Percentiles rank a stretch among this genome's conserved stretches.
Evolutionary conservation across 2,888 invertebrate genomes (phyloP).

Genomic region (Drosophila putrida): DNA sequence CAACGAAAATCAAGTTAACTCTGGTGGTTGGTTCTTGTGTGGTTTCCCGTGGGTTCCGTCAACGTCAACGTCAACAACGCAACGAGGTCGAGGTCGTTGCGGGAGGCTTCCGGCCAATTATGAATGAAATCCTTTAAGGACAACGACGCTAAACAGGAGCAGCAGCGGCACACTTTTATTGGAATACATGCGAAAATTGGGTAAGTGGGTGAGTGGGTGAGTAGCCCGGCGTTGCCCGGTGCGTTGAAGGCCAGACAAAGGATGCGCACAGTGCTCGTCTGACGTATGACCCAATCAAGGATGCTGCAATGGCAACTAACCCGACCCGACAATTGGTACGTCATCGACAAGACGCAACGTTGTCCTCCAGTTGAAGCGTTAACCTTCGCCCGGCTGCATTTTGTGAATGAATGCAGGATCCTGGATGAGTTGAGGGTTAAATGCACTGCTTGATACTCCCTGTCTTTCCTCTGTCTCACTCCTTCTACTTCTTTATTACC

Average conservation of each 20-base stretch:
- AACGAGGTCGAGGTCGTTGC: constrained; percentile 66
- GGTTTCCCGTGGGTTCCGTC: constrained; percentile 56
- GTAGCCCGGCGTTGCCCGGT: constrained; percentile 25
- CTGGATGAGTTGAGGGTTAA: constrained; percentile 6
- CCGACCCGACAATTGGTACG: constrained; percentile 42
- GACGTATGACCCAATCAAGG: constrained; percentile 69
- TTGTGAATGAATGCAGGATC: constrained; percentile 17
- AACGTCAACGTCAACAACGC: constrained; percentile 4
- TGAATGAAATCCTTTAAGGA: constrained; percentile 71
- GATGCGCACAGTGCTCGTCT: constrained; percentile 38
- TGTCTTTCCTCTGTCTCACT: background rate
- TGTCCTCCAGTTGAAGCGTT: constrained; percentile 68
- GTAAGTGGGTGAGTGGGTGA: background rate
- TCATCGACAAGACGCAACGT: constrained; percentile 57
- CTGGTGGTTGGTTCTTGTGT: constrained; percentile 13
- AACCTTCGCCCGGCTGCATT: constrained; percentile 61
- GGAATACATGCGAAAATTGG: constrained; percentile 2
- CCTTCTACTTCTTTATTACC: background rate
- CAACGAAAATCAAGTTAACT: constrained; percentile 27
- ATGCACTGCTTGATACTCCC: background rate
- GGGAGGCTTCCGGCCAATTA: constrained; percentile 66
- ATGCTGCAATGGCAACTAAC: constrained; percentile 41
- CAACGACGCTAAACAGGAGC: constrained; percentile 27
- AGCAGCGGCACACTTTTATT: constrained; percentile 26
- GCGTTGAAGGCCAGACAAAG: constrained; percentile 34